Conservation (phyloP, 2,888 invertebrate genomes). For the Cistogaster globosa region DNA sequence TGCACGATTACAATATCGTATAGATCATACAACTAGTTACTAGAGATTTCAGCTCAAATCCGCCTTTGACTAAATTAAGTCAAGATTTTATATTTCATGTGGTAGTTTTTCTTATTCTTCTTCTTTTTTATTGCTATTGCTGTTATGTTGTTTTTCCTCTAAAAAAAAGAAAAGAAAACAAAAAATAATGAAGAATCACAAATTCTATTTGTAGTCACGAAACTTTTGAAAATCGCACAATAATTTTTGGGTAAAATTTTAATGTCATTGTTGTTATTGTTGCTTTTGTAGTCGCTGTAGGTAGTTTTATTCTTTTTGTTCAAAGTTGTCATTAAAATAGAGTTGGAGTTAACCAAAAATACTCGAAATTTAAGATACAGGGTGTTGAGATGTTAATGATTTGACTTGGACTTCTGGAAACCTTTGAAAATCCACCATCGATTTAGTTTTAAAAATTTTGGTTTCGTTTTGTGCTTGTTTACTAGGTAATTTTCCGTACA, state of each 20-base stretch:
- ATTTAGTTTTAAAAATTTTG: too few species aligned
- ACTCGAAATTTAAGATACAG: constrained; percentile 28
- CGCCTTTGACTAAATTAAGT: constrained; percentile 65
- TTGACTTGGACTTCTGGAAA: too few species aligned
- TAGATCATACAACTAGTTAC: neutral
- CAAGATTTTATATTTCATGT: constrained; percentile 45
- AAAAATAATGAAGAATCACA: constrained; percentile 2
- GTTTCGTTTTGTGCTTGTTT: too few species aligned
- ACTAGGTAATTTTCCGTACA: too few species aligned
- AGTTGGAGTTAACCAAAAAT: constrained; percentile 37
- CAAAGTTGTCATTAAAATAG: constrained; percentile 61
- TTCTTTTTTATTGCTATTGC: neutral
- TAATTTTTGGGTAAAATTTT: constrained; percentile 64
- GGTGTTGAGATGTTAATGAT: constrained; percentile 8
- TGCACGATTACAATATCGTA: constrained; percentile 49
- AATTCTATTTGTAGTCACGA: constrained; percentile 56
- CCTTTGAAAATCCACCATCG: too few species aligned
- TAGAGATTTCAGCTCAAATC: constrained; percentile 20
- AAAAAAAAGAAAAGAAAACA: constrained; percentile 14
- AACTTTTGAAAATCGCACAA: constrained; percentile 59
- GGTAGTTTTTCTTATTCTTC: neutral
- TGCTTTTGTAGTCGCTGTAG: constrained; percentile 36
- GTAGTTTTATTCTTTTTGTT: constrained; percentile 39
- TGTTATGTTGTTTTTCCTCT: constrained; percentile 15
- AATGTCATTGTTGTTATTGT: constrained; percentile 29